Evolutionary conservation across 2,888 invertebrate species (phyloP).

Genomic region (Plebejus melissa): DNA sequence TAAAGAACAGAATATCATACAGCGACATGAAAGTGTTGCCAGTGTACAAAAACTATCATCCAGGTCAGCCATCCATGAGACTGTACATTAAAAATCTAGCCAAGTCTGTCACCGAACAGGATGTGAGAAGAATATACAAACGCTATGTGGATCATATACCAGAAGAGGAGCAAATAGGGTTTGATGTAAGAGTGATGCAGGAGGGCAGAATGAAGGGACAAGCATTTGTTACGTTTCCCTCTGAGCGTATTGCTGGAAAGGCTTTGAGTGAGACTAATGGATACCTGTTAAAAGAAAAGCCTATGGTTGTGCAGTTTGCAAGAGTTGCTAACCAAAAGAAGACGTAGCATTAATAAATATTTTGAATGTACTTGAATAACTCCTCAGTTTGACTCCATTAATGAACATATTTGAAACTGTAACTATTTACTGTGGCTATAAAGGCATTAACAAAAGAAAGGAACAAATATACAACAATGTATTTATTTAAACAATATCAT

Average conservation of each 20-base stretch:
- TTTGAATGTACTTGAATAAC: too few relatives aligned
- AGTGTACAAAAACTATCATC: constrained; percentile 91
- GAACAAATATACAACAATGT: constrained; percentile 24
- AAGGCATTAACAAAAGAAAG: background rate
- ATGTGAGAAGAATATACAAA: constrained; percentile 87
- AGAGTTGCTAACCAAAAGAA: constrained; percentile 69
- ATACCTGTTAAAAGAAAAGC: constrained; percentile 90
- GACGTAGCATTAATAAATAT: background rate
- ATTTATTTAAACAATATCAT: constrained; percentile 42
- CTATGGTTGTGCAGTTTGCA: constrained; percentile 93
- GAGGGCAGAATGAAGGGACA: constrained; percentile 98
- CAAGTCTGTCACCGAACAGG: constrained; percentile 86
- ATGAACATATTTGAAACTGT: too few relatives aligned
- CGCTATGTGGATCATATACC: constrained; percentile 76
- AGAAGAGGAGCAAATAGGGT: constrained; percentile 66
- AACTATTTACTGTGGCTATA: background rate
- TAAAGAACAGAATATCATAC: constrained; percentile 82
- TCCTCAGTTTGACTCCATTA: too few relatives aligned
- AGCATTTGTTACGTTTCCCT: constrained; percentile 92
- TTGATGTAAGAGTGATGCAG: constrained; percentile 91
- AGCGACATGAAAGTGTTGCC: constrained; percentile 86
- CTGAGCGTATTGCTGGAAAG: constrained; percentile 81
- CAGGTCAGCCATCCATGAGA: constrained; percentile 88
- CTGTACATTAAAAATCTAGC: constrained; percentile 96
- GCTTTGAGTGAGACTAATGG: constrained; percentile 93